Evolutionary conservation across 2,113 vertebrate genomes (phyloP), one percentile per base, ranked within the genome.

Genomic region (Cyrtonyx montezumae): DNA sequence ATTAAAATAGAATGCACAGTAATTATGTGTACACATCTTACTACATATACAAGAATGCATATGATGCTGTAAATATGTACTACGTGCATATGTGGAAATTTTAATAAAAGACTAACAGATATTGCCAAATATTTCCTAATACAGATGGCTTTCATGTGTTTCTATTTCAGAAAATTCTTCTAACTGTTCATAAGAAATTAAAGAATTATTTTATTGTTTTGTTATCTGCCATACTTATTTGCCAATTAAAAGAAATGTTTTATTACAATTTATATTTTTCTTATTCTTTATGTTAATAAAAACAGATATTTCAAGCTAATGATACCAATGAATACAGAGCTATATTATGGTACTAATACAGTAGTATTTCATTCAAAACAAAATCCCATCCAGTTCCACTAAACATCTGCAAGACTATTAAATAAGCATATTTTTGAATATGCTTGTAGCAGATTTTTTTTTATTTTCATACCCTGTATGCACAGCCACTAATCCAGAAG

Each of bases 201-300:
- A 94, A 93, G 71, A 89, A 71, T 66, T 86, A 79, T 90, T 74
- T 91, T 82, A 87, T 63, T 91, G 69, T 91, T 94, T 96, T 94
- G 22, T 91, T 88, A 91, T 63, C 91, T 75, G 5, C 49, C 8
- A 49, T 90, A 55, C 75, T 79, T 82, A 87, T 55, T 91, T 85
- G 59, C 79, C 92, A 89, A 92, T 74, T 49, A 87, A 81, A 93
- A 22, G 17, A 96, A 93, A 93, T 82, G 45, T 89, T 91, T 88
- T 84, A 85, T 71, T 83, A 85, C 65, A 66, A 74, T 71, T 77
- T 87, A 80, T 96, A 74, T 95, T 96, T 95, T 96, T 68, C 55
- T 90, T 94, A 93, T 83, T 88, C 75, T 65, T 91, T 91, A 84
- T 86, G 68, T 58, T 66, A 97, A 97, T 97, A 97, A 98, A 98